Conservation (phyloP, 1,140 invertebrate species). For the Hyles vespertilio region DNA sequence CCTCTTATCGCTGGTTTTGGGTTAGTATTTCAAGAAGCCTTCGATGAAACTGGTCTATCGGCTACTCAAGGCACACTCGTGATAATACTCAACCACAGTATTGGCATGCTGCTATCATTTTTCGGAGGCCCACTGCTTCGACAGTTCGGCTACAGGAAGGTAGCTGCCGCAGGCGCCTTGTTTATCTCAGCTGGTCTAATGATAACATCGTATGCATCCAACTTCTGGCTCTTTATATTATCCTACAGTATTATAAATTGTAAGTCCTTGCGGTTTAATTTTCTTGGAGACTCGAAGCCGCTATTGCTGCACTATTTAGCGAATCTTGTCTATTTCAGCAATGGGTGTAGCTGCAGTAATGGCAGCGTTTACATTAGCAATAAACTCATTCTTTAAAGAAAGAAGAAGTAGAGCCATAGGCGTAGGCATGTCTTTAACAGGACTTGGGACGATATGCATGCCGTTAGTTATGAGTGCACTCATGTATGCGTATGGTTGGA, state of each 20-base stretch:
- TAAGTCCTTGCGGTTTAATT: conserved; percentile 58
- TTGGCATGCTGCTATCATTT: conserved; percentile 79
- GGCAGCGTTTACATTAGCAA: conserved; percentile 70
- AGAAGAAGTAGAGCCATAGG: conserved; percentile 73
- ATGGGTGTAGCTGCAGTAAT: conserved; percentile 67
- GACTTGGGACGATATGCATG: conserved; percentile 72
- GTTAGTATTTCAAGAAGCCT: conserved; percentile 77
- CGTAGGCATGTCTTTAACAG: conserved; percentile 74
- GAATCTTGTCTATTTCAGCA: conserved; percentile 48
- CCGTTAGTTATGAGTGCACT: conserved; percentile 69
- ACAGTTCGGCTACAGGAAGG: conserved; percentile 76
- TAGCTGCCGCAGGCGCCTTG: conserved; percentile 72
- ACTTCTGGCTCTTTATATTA: conserved; percentile 75
- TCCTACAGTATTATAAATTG: conserved; percentile 80
- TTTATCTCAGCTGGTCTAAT: conserved; percentile 72
- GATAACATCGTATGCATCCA: conserved; percentile 68
- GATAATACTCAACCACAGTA: conserved; percentile 78
- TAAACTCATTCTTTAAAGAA: conserved; percentile 76
- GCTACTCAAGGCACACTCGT: conserved; percentile 77
- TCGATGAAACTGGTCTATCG: conserved; percentile 65
- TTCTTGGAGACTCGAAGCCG: background rate
- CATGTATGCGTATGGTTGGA: conserved; percentile 69
- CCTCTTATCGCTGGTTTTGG: conserved; percentile 77
- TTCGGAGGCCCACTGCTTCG: conserved; percentile 77
- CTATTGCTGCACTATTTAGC: background rate